Evolutionary conservation across 2,113 vertebrate species (phyloP).

Genomic region (Sterna hirundo): DNA sequence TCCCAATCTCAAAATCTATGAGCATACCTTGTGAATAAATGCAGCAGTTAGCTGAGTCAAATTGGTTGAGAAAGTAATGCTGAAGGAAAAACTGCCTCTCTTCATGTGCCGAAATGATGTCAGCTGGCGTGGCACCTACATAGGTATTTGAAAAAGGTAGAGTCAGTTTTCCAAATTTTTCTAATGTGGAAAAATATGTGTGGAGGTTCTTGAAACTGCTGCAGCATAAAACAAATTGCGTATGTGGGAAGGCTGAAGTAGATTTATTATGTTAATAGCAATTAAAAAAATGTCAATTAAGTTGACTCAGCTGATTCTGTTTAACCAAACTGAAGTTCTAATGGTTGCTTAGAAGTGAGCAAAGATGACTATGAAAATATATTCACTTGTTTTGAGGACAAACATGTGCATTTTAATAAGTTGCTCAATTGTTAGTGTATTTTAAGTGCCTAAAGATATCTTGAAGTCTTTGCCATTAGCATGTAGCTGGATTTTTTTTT

Average conservation of each 20-base stretch:
- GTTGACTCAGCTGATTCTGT: neutral
- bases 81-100: neutral
- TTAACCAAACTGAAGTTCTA: neutral
- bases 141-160: neutral
- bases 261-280: neutral
- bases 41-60: neutral
- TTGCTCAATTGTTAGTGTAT: neutral
- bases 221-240: neutral
- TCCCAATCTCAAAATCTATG: neutral
- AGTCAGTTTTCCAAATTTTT: neutral
- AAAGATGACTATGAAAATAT: neutral
- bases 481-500: neutral
- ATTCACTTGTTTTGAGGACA: neutral
- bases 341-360: neutral
- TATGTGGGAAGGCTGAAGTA: neutral
- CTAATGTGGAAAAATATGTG: neutral
- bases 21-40: neutral
- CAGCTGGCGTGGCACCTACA: neutral
- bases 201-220: neutral
- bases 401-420: neutral
- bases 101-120: neutral
- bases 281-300: neutral
- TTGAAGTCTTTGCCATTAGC: neutral
- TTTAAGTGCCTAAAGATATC: neutral
- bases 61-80: neutral